Conservation (phyloP, 2,113 vertebrate species). For the Carassius auratus region DNA sequence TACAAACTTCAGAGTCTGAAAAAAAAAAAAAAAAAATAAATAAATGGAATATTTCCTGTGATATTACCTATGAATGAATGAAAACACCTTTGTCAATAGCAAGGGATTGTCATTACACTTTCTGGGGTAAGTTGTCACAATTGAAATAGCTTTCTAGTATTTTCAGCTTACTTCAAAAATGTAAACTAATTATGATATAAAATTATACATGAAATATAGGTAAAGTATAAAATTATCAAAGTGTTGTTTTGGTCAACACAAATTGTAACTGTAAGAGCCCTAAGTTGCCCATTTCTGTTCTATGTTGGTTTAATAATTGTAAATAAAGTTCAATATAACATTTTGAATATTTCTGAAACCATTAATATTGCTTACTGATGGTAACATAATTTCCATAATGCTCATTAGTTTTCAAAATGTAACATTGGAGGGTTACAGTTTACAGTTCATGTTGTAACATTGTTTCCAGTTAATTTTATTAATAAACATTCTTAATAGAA, state of each 20-base stretch:
- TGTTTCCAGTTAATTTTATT: neutral
- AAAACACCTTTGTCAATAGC: neutral
- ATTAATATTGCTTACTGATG: neutral
- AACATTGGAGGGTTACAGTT: neutral
- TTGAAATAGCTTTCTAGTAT: neutral
- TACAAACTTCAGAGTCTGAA: neutral
- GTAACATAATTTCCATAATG: neutral
- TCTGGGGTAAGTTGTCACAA: too few species aligned
- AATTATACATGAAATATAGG: neutral
- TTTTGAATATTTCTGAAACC: neutral
- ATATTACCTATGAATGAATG: neutral
- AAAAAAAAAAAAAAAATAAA: too few species aligned
- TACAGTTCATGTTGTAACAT: neutral
- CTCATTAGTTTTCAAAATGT: neutral
- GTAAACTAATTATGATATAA: neutral
- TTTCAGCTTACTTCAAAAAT: neutral
- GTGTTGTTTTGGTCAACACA: neutral
- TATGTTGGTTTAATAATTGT: neutral
- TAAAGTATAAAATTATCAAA: neutral
- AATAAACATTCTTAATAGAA: neutral
- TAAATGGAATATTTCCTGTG: neutral
- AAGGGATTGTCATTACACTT: neutral
- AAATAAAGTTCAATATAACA: neutral
- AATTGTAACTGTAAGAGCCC: neutral
- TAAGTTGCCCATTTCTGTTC: neutral